A percentile compares a stretch with the other conserved stretches of the same genome.
These are phyloP conservation scores for Parauchenoglanis punctatus DNA, from an alignment of 2,797 vertebrate species.

Conservation along the genomic window DNA sequence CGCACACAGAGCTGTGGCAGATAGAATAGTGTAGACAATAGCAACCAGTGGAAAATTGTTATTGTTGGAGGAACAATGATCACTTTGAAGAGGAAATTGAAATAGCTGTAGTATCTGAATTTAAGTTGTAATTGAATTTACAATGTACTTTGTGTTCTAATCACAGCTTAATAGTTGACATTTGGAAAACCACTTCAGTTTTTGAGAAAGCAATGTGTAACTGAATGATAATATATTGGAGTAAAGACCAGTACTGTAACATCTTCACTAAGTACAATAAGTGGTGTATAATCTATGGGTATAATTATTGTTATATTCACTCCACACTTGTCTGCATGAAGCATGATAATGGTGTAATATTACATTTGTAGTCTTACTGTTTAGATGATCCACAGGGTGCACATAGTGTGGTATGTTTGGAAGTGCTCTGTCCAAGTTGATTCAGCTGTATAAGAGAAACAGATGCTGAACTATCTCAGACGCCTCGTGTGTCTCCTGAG, in stretches of 20 bases:
- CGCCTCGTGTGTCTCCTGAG: conserved; percentile 55
- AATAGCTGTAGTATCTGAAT: conserved; percentile 20
- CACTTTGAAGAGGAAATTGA: conserved; percentile 8
- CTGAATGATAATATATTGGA: neutral
- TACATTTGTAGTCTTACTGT: conserved; percentile 5
- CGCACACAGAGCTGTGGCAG: conserved; percentile 42
- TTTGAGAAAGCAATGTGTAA: neutral
- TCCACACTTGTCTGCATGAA: neutral
- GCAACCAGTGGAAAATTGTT: conserved; percentile 10
- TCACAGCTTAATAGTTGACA: neutral
- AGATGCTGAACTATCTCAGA: conserved; percentile 74
- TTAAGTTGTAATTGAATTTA: neutral
- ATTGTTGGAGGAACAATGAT: neutral
- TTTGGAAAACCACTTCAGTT: neutral
- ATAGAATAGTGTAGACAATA: conserved; percentile 15
- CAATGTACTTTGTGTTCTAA: neutral
- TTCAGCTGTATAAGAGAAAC: conserved; percentile 75
- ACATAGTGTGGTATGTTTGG: conserved; percentile 65
- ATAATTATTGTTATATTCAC: neutral
- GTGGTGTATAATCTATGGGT: neutral
- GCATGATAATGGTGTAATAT: neutral
- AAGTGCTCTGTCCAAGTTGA: conserved; percentile 70
- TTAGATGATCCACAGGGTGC: conserved; percentile 44
- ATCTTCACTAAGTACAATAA: neutral
- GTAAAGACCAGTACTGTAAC: neutral